Percentiles rank a stretch among this genome's conserved stretches.
These are phyloP conservation scores for Gambusia affinis DNA, from an alignment of 2,113 vertebrate genomes.

Conservation along the genomic window DNA sequence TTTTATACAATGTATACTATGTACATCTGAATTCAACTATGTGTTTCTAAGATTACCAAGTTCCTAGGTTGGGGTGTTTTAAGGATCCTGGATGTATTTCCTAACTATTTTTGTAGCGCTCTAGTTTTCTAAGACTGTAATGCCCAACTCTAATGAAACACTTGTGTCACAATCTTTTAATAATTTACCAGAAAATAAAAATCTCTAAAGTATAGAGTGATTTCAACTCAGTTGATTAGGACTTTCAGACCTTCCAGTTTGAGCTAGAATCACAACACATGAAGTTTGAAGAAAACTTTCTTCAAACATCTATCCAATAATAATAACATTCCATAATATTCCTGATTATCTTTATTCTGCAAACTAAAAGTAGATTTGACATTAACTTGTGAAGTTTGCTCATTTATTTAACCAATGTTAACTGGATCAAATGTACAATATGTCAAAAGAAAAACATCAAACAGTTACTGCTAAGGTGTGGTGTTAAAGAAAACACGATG, in stretches of 20 bases:
- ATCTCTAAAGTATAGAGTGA: neutral
- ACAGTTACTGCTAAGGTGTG: too few species aligned
- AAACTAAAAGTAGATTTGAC: neutral
- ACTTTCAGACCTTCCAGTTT: neutral
- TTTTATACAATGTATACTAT: neutral
- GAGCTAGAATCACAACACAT: neutral
- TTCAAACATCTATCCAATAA: too few species aligned
- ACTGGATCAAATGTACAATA: neutral
- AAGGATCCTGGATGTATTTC: neutral
- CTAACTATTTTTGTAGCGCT: neutral
- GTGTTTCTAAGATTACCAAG: neutral
- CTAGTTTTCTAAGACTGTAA: neutral
- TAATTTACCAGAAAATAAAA: neutral
- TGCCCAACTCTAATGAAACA: neutral
- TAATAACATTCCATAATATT: too few species aligned
- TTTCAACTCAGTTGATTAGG: neutral
- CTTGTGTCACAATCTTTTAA: neutral
- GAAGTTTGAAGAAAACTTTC: neutral
- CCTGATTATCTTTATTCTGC: too few species aligned
- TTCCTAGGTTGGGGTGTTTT: neutral
- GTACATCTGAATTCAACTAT: neutral
- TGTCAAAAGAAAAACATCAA: neutral
- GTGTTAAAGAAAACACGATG: too few species aligned
- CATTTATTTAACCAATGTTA: too few species aligned
- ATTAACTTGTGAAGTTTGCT: neutral